Conservation (phyloP, 2,797 vertebrate genomes). For the Hypotaenidia philippensis region DNA sequence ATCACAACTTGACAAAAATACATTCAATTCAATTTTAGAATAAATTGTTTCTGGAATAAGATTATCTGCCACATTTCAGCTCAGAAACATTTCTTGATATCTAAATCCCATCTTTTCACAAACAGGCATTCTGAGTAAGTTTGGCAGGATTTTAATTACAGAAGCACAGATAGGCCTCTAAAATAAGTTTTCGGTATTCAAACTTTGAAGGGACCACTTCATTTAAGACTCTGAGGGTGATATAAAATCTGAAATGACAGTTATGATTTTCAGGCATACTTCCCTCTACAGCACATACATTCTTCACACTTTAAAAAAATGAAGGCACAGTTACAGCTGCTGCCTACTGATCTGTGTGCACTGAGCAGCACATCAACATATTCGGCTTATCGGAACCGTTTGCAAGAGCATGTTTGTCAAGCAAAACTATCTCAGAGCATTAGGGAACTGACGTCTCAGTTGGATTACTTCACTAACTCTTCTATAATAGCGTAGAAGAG, state of each 20-base stretch:
- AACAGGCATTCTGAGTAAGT: conserved; percentile 27
- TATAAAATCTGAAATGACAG: conserved; percentile 67
- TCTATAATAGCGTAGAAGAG: not conserved
- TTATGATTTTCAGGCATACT: conserved; percentile 55
- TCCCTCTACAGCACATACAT: conserved; percentile 2
- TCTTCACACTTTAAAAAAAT: conserved; percentile 59
- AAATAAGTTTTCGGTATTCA: conserved; percentile 54
- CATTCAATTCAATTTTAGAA: not conserved
- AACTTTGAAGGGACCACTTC: conserved; percentile 51
- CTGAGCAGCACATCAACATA: conserved; percentile 70
- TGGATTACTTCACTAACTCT: conserved; percentile 58
- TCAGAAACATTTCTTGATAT: not conserved
- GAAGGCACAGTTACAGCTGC: conserved; percentile 40
- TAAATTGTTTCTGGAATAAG: conserved; percentile 10
- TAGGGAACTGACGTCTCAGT: conserved; percentile 19
- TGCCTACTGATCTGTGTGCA: conserved; percentile 64
- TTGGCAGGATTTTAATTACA: conserved; percentile 35
- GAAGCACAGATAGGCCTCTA: conserved; percentile 4
- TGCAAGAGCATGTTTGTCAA: conserved; percentile 68
- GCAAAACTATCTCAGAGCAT: conserved; percentile 71
- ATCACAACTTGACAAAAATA: conserved; percentile 11
- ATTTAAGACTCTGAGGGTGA: conserved; percentile 58
- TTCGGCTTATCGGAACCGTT: conserved; percentile 41
- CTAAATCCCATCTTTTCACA: not conserved
- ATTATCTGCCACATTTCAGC: conserved; percentile 47